Conservation (phyloP, 2,113 vertebrate species). For the Centropristis striata region DNA sequence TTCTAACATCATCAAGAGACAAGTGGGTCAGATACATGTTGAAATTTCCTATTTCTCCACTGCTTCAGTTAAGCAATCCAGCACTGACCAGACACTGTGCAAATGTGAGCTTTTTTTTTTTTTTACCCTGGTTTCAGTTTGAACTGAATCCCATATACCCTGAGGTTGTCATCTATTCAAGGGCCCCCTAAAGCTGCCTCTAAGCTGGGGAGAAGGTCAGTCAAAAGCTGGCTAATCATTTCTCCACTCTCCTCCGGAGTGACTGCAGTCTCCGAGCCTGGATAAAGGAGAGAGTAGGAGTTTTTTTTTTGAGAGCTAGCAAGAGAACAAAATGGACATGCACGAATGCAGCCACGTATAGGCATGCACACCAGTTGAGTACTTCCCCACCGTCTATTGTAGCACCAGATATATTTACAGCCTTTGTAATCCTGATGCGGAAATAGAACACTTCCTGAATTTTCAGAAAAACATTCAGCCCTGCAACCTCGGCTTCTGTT, state of each 20-base stretch:
- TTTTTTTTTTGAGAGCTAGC: constrained; percentile 16
- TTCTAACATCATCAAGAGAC: constrained; percentile 29
- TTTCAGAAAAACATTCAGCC: constrained; percentile 16
- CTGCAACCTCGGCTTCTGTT: background rate
- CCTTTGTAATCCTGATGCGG: constrained; percentile 28
- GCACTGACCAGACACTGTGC: constrained; percentile 6
- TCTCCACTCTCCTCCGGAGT: constrained; percentile 41
- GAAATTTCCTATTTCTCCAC: constrained; percentile 18
- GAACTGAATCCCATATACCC: constrained; percentile 16
- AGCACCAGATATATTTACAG: background rate
- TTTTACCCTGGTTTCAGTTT: constrained; percentile 19
- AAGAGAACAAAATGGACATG: constrained; percentile 25
- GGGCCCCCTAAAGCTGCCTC: constrained; percentile 36
- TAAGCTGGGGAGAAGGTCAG: constrained; percentile 53
- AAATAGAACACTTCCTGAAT: constrained; percentile 40
- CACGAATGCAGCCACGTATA: background rate
- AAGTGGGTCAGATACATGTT: constrained; percentile 21
- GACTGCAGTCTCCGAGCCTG: constrained; percentile 38
- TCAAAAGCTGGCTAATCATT: constrained; percentile 63
- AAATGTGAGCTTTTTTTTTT: background rate
- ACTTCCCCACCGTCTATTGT: constrained; percentile 10
- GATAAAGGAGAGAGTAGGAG: constrained; percentile 23
- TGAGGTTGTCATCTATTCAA: constrained; percentile 42
- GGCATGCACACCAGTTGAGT: constrained; percentile 6
- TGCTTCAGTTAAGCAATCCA: constrained; percentile 11